These are phyloP conservation scores for Spinibarbus caldwelli DNA, from an alignment of 2,797 vertebrate genomes.

Conservation along the genomic window DNA sequence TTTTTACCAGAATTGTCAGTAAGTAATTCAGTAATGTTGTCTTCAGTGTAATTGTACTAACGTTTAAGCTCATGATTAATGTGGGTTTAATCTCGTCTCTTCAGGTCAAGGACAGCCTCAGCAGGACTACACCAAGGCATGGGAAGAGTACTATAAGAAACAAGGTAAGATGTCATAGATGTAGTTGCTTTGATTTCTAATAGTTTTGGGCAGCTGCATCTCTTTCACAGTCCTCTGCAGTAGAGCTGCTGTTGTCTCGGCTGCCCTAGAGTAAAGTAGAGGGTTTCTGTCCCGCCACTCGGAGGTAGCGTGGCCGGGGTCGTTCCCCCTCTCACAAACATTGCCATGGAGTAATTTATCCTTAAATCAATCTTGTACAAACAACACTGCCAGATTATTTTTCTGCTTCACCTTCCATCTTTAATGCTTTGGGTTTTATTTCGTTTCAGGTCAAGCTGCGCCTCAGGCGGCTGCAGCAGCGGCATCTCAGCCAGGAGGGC, in stretches of 20 bases:
- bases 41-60: not conserved
- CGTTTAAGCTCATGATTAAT: not conserved
- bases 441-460: conserved; percentile 89
- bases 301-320: conserved; percentile 74
- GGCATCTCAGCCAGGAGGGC: conserved; percentile 84
- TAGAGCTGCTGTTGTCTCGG: conserved; percentile 71
- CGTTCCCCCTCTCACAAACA: conserved; percentile 80
- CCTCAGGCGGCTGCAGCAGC: conserved; percentile 90
- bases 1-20: not conserved
- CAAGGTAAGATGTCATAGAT: conserved; percentile 72
- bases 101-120: conserved; percentile 84
- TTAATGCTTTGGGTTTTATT: not conserved
- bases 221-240: conserved; percentile 61
- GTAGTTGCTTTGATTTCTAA: not conserved
- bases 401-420: not conserved
- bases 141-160: conserved; percentile 88
- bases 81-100: conserved; percentile 15
- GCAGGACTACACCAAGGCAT: conserved; percentile 86
- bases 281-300: conserved; percentile 80
- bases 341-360: not conserved
- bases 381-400: not conserved
- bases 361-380: not conserved
- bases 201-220: conserved; percentile 64
- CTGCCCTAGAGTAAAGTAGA: conserved; percentile 75
- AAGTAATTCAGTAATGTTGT: not conserved